Evolutionary conservation across 2,113 vertebrate species (phyloP), one percentile per base, ranked within the genome.

Genomic region (Stomatorhinus ivindoensis): DNA sequence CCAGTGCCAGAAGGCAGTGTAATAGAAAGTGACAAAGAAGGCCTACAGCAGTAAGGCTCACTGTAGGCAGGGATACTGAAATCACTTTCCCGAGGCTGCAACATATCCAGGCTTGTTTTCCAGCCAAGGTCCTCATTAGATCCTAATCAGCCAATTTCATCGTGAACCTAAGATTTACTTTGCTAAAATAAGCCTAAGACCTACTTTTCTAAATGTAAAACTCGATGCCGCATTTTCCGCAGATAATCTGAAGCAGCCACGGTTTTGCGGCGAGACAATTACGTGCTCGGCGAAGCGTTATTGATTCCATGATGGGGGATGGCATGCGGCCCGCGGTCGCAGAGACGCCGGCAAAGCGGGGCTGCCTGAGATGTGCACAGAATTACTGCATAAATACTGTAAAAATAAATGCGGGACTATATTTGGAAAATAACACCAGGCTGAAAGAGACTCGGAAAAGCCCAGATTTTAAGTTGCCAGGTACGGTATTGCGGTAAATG

Each of bases 241-340:
- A 84, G 82, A 84, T 84, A 47, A 84, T 47, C 44, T 84, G 82
- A 47, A 84, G 82, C 24, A 21, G 82, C 82, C 73, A 80, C 35
- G 73, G 61, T 27, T 84, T 47, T 39, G 44, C 19, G 10, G 21
- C 44, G 82, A 84, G 44, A 46, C 82, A 46, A 84, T 84, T 84
- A 84, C 10, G 42, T 47, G 44, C 39, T 84, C 82, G 8, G 44
- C 19, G 24, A 27, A 84, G 82, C 44, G 44, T 47, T 44, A 84
- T 84, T 21, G 82, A 84, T 84, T 84, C 44, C 8, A 1, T 19
- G 39, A 84, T 47, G 39, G 46, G 82, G 82, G 82, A 21, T 46
- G 44, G 82, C 82, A 11, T 21, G 44, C 42, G 3, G 44, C 19
- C 44, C 17, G 35, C 13, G 19, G 8, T 19, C 15, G 13, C 1